Conservation (phyloP, 2,113 vertebrate species). For the Seriola quinqueradiata region DNA sequence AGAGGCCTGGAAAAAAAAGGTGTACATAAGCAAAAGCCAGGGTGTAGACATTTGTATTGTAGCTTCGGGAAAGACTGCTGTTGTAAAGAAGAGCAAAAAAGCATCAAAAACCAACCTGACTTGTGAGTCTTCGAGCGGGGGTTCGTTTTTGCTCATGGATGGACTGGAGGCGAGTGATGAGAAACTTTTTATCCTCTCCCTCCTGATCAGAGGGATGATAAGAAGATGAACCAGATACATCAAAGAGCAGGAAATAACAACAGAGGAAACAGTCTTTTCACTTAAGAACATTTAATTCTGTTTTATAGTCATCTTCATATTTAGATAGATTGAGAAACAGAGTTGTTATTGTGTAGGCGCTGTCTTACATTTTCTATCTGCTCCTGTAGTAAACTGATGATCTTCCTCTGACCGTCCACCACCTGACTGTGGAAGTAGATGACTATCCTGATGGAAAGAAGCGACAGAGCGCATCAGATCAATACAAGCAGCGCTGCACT, state of each 20-base stretch:
- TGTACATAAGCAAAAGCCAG: neutral
- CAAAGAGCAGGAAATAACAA: neutral
- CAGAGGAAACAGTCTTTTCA: neutral
- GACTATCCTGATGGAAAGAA: constrained; percentile 81
- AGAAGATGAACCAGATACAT: neutral
- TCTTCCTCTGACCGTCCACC: constrained; percentile 89
- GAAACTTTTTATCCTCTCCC: constrained; percentile 91
- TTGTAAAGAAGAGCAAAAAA: neutral
- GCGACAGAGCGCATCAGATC: neutral
- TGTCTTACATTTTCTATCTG: constrained; percentile 91
- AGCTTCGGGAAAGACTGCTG: neutral
- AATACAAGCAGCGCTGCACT: neutral
- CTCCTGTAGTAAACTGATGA: constrained; percentile 90
- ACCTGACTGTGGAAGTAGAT: constrained; percentile 95
- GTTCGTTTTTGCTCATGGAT: constrained; percentile 81
- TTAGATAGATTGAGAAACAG: neutral
- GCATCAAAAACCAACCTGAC: constrained; percentile 64
- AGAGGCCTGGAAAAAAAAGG: constrained; percentile 55
- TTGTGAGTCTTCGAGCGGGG: constrained; percentile 36
- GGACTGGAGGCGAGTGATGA: constrained; percentile 88
- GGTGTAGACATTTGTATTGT: neutral
- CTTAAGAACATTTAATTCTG: neutral
- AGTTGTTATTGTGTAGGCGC: neutral
- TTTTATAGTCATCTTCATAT: neutral
- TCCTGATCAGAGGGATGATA: constrained; percentile 82